Evolutionary conservation across 2,888 invertebrate genomes (phyloP), one percentile per base, ranked within the genome.

Genomic region (Bombylius major): DNA sequence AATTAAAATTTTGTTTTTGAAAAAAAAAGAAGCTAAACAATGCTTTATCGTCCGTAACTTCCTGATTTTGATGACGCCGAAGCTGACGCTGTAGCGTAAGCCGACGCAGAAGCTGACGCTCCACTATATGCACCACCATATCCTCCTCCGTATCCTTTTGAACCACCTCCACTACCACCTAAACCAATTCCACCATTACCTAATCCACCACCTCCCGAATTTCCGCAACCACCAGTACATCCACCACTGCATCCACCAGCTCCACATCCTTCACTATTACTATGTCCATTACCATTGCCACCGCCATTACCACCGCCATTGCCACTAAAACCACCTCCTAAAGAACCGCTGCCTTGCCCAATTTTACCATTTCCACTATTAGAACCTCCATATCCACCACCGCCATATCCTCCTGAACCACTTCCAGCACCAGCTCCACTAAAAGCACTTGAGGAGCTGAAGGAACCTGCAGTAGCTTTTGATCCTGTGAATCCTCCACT

Each of bases 31-130:
- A 23, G 23, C 23, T 23, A 23, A 23, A 23, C 1, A 23, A 23
- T 23, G 23, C 3, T 23, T 23, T 23, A 23, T 23, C 23, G 23
- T 23, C 23, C 23, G 3, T 23, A 23, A 23, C 23, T 23, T 23
- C 23, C 23, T 23, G 23, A 23, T 23, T 23, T 23, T 23, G 23
- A 23, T 23, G 23, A 23, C 3, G 23, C 23, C 23, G 23, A 23
- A 2, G 23, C 23, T 23, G 23, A 23, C 23, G 23, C 23, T 23
- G 23, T 23, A 23, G 23, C 23, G 23, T 23, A 23, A 23, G 63
- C 62, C n/a, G 59, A 59, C 11, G 66, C 59, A 5, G 64, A 62
- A 7, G 66, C 56, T 12, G 65, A 64, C n/a, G 66, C 61, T 51
- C 60, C 59, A 6, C 62, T 57, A 51, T 53, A 61, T 8, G 61